Conservation (phyloP, 2,888 invertebrate species). For the Lamellibrachia satsuma region DNA sequence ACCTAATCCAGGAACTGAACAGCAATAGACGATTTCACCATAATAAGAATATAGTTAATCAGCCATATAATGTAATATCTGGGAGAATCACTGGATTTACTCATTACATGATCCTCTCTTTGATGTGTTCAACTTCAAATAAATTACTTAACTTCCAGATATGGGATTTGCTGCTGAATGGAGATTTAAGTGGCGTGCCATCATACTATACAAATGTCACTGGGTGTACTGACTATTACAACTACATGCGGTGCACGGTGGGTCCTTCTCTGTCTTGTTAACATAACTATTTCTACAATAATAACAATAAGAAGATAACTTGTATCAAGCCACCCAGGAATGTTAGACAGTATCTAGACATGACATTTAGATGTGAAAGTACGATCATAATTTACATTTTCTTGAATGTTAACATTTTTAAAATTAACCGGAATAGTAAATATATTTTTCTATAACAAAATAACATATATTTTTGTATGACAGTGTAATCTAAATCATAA, state of each 20-base stretch:
- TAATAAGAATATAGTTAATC: no score
- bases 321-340: background rate
- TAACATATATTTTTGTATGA: no score
- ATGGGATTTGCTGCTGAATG: constrained; percentile 59
- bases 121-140: background rate
- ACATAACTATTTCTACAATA: background rate
- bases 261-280: background rate
- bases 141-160: constrained; percentile 68
- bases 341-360: background rate
- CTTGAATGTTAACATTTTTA: no score
- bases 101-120: background rate
- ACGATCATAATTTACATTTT: no score
- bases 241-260: constrained; percentile 56
- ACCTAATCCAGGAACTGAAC: no score
- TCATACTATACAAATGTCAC: constrained; percentile 60
- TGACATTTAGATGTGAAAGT: background rate
- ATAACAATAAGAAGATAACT: background rate
- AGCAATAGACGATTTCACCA: no score
- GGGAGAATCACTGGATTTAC: no score
- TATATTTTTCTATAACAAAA: no score
- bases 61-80: no score
- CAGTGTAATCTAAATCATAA: no score
- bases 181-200: constrained; percentile 52
- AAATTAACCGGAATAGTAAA: no score
- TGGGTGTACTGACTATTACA: constrained; percentile 58